Evolutionary conservation across 2,113 vertebrate genomes (phyloP).

Genomic region (Hyla sarda): DNA sequence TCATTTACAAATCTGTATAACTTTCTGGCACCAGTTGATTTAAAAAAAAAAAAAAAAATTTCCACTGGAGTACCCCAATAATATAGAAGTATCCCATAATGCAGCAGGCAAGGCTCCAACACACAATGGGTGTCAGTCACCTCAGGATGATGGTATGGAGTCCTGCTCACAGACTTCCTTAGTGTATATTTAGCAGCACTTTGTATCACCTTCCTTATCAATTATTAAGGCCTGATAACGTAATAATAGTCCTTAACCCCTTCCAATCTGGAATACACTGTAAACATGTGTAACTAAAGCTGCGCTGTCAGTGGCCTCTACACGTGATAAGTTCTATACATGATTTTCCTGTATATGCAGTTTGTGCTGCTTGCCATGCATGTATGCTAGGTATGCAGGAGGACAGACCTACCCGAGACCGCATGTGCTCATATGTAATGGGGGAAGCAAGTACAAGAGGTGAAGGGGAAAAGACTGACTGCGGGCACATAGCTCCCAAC

Average conservation of each 20-base stretch:
- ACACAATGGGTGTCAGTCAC: constrained; percentile 59
- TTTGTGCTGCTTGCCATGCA: constrained; percentile 54
- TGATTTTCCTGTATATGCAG: constrained; percentile 56
- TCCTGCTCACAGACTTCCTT: too few relatives aligned
- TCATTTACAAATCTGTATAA: too few relatives aligned
- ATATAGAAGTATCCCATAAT: not conserved
- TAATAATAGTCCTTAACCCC: not conserved
- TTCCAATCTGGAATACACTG: not conserved
- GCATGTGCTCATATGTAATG: not conserved
- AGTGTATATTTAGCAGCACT: constrained; percentile 70
- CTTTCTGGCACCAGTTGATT: too few relatives aligned
- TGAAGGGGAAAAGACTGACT: not conserved
- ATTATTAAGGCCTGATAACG: constrained; percentile 64
- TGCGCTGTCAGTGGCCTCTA: not conserved
- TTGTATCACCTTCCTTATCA: constrained; percentile 67
- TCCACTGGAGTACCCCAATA: too few relatives aligned
- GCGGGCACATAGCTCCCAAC: not conserved
- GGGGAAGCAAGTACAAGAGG: constrained; percentile 1
- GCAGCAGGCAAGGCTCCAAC: not conserved
- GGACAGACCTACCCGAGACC: constrained; percentile 20
- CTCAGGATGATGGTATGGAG: too few relatives aligned
- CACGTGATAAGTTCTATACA: constrained; percentile 47
- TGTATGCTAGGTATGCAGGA: constrained; percentile 37
- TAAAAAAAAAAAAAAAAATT: too few relatives aligned
- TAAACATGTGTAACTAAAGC: not conserved